Evolutionary conservation across 2,888 invertebrate species (phyloP).

Genomic region (Eilema sororculum): DNA sequence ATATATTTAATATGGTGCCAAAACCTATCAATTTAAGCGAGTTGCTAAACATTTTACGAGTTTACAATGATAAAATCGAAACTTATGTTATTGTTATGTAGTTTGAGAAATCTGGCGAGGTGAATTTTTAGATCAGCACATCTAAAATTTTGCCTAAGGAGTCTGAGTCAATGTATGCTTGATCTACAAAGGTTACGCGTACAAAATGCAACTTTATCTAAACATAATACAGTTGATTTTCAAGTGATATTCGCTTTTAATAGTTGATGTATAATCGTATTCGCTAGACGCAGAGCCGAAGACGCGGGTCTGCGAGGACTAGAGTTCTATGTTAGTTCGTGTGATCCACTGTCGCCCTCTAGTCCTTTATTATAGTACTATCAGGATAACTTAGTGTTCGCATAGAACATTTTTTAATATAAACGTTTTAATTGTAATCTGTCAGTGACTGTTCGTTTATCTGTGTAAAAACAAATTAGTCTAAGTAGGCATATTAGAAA

Average conservation of each 20-base stretch:
- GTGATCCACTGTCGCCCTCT: slow-evolving; percentile 48
- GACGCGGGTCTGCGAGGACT: slow-evolving; percentile 42
- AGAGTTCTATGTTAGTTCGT: slow-evolving; percentile 36
- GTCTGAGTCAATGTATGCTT: neutral
- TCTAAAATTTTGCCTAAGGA: neutral
- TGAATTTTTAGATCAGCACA: neutral
- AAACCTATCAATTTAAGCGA: neutral
- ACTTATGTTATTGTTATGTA: neutral
- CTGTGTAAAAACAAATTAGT: slow-evolving; percentile 75
- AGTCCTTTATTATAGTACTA: slow-evolving; percentile 59
- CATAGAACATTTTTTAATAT: slow-evolving; percentile 25
- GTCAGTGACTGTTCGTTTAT: slow-evolving; percentile 58
- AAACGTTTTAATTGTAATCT: slow-evolving; percentile 41
- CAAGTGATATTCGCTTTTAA: slow-evolving; percentile 73
- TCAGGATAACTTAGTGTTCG: slow-evolving; percentile 49
- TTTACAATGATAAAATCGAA: neutral
- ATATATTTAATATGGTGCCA: neutral
- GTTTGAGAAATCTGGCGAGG: neutral
- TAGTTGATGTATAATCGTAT: slow-evolving; percentile 51
- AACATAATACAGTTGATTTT: slow-evolving; percentile 28
- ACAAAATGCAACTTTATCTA: slow-evolving; percentile 17
- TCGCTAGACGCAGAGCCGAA: slow-evolving; percentile 43
- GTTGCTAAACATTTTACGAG: neutral
- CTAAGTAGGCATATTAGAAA: slow-evolving; percentile 75
- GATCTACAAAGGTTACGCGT: neutral